Percentiles rank a stretch among this genome's conserved stretches.
Evolutionary conservation across 1,140 invertebrate species (phyloP).

Genomic region (Phymastichus coffea): DNA sequence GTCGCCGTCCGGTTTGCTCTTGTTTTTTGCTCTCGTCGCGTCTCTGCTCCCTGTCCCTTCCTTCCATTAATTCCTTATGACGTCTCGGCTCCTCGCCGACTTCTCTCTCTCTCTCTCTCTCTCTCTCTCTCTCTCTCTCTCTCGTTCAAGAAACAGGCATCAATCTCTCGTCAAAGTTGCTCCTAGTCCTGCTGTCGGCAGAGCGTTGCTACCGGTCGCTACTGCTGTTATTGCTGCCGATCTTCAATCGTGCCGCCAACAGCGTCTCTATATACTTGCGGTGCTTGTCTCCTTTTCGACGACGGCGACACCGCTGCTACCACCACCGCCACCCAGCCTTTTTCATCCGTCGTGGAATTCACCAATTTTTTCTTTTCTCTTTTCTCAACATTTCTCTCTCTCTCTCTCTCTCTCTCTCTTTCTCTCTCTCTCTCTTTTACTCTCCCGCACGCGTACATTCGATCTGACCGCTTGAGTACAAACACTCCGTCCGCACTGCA

Average conservation of each 20-base stretch:
- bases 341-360: constrained; percentile 29
- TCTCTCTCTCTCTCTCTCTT: background rate
- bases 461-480: too few species aligned
- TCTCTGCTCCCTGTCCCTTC: background rate
- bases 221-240: background rate
- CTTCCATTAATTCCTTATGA: constrained; percentile 23
- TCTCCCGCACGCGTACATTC: too few species aligned
- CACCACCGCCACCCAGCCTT: constrained; percentile 26
- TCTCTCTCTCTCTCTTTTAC: background rate
- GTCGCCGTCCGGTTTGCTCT: constrained; percentile 20
- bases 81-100: too few species aligned
- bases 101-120: constrained; percentile 20
- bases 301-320: constrained; percentile 22
- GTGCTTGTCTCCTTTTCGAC: background rate
- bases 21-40: constrained; percentile 14
- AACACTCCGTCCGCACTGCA: too few species aligned
- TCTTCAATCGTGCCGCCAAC: constrained; percentile 20
- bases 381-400: too few species aligned
- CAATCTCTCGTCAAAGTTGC: constrained; percentile 56
- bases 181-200: constrained; percentile 38
- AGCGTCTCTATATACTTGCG: background rate
- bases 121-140: background rate
- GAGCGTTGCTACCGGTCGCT: background rate
- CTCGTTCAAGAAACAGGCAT: constrained; percentile 40
- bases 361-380: too few species aligned